phyloP scores from a whole-genome alignment of 2,888 invertebrate genomes.

The Dryobota labecula region DNA sequence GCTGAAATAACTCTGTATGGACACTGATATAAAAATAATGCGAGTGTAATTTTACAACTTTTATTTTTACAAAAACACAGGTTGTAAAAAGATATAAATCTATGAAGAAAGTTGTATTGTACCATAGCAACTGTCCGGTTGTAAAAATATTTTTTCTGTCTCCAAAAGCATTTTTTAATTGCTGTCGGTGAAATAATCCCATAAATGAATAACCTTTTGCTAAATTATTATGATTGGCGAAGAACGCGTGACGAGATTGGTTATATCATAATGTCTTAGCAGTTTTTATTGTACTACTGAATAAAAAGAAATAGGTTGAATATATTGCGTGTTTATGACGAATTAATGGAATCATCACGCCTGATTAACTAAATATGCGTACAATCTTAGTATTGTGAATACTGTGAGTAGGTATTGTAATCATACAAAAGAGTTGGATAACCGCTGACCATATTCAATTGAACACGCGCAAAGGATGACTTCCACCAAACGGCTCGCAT shows the following conservation, averaged over 20 bases:
- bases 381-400: conserved; percentile 39
- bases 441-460: conserved; percentile 41
- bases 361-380: conserved; percentile 32
- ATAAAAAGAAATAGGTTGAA: conserved; percentile 29
- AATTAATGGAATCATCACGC: conserved; percentile 40
- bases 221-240: neutral
- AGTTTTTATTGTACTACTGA: neutral
- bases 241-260: conserved; percentile 20
- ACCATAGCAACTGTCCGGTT: neutral
- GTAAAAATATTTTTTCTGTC: neutral
- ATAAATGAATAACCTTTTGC: neutral
- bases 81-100: neutral
- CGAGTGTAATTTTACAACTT: neutral
- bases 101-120: conserved; percentile 2
- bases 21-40: neutral
- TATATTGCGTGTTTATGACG: conserved; percentile 43
- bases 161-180: neutral
- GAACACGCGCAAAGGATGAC: too few relatives aligned
- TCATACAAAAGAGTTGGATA: conserved; percentile 42
- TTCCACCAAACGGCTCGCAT: too few relatives aligned
- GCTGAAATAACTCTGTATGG: neutral
- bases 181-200: neutral
- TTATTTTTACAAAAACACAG: neutral
- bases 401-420: conserved; percentile 32
- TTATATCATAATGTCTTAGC: conserved; percentile 5